A percentile compares a stretch with the other conserved stretches of the same genome.
Evolutionary conservation across 1,140 invertebrate genomes (phyloP).

Genomic region (Rhizoglyphus robini): DNA sequence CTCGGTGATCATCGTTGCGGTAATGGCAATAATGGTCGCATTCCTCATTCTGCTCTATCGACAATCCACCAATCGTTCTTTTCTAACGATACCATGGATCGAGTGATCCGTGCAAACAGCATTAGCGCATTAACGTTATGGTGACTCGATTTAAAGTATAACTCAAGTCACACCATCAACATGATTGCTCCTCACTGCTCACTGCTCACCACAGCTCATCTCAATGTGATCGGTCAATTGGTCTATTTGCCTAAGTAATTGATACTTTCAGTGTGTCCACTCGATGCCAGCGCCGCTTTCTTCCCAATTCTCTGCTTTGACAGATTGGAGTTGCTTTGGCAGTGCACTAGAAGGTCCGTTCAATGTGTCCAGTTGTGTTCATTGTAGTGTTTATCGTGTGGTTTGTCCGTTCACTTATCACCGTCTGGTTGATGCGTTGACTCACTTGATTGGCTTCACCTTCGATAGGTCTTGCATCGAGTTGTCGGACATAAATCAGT

Average conservation of each 20-base stretch:
- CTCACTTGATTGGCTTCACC: background rate
- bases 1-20: background rate
- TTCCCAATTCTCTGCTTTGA: background rate
- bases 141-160: too few relatives aligned
- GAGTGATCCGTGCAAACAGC: background rate
- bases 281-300: background rate
- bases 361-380: too few relatives aligned
- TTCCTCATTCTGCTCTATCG: background rate
- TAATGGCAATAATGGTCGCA: background rate
- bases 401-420: too few relatives aligned
- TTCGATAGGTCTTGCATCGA: background rate
- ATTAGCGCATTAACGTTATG: background rate
- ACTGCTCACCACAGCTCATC: too few relatives aligned
- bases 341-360: too few relatives aligned
- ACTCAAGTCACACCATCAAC: too few relatives aligned
- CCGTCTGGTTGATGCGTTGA: too few relatives aligned
- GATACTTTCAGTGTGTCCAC: background rate
- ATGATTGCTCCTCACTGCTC: too few relatives aligned
- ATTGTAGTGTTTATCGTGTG: too few relatives aligned
- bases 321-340: too few relatives aligned
- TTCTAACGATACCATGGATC: background rate
- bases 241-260: constrained; percentile 12
- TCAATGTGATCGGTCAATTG: background rate
- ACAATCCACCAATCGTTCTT: background rate
- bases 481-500: background rate